Evolutionary conservation across 1,140 invertebrate species (phyloP).

Genomic region (Aphelinus certus): DNA sequence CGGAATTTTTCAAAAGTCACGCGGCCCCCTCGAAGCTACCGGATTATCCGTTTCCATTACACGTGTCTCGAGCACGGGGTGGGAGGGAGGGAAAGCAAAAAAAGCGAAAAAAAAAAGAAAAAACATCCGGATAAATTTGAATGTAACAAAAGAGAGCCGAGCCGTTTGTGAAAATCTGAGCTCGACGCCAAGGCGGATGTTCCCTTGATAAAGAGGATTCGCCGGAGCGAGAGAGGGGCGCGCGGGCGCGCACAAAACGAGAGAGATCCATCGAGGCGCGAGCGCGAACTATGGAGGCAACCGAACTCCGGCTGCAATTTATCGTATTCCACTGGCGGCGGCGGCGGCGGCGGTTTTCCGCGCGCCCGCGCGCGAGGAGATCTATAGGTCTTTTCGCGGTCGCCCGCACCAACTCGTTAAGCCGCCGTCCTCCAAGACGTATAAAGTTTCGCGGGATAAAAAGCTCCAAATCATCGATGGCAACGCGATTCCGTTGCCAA

Average conservation of each 20-base stretch:
- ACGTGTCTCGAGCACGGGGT: too few species aligned
- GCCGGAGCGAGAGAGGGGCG: conserved; percentile 8
- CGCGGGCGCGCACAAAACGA: conserved; percentile 11
- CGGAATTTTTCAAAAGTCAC: too few species aligned
- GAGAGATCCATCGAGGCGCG: conserved; percentile 37
- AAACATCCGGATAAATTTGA: too few species aligned
- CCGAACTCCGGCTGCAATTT: conserved; percentile 33
- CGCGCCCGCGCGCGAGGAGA: not conserved
- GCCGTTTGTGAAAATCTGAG: conserved; percentile 20
- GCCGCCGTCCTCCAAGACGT: not conserved
- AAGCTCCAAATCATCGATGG: too few species aligned
- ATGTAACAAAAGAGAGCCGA: too few species aligned
- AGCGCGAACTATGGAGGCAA: conserved; percentile 29
- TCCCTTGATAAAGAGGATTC: conserved; percentile 25
- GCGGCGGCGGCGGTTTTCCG: conserved; percentile 24
- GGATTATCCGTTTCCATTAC: too few species aligned
- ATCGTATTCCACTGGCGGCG: conserved; percentile 23
- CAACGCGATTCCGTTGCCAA: too few species aligned
- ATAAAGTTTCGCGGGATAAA: not conserved
- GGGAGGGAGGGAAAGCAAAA: too few species aligned
- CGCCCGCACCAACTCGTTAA: conserved; percentile 30
- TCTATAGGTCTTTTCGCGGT: conserved; percentile 26
- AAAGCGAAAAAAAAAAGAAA: too few species aligned
- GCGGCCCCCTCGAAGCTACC: too few species aligned
- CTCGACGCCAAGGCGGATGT: not conserved